Evolutionary conservation across 2,888 invertebrate species (phyloP), one percentile per base, ranked within the genome.

Genomic region (Cosmia trapezina): DNA sequence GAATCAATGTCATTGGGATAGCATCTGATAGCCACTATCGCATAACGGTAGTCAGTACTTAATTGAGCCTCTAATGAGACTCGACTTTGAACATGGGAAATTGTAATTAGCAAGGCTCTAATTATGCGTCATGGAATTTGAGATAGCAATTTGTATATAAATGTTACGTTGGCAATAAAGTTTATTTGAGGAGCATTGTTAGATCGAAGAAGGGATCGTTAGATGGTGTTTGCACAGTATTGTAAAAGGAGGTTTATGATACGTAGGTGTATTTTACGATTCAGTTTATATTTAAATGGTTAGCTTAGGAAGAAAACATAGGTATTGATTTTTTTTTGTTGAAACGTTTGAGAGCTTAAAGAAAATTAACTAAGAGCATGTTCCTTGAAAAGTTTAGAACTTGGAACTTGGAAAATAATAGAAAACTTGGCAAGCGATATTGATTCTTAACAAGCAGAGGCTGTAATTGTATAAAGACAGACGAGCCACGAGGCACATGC

Each of bases 81-180:
- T 62, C 75, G 70, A 78, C 83, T 80, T 78, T 78, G 69, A 70
- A 76, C 78, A 83, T 82, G 76, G 85, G 79, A 86, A 87, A 83
- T 85, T 62, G 73, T 83, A 85, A 82, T 86, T 86, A 86, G 86
- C 86, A 76, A 69, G 78, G 54, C 41, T 78, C 80, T 86, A 86
- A 86, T 85, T 85, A 86, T 85, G 75, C 81, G 74, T 83, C 85
- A 86, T 79, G 73, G 80, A 76, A 66, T 85, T 80, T 78, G 74
- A 79, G 74, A 66, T 83, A 80, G 76, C 75, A 76, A 78, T 85
- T 84, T 70, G 82, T 79, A 73, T 68, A 74, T 62, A 80, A 83
- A 79, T 83, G 80, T 73, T 83, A 64, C 80, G 64, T 57, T 19
- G 49, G 67, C 70, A 56, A 75, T 84, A 84, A 86, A 86, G 60